Percentiles rank a stretch among this genome's conserved stretches.
Evolutionary conservation across 1,140 invertebrate genomes (phyloP).

Genomic region (Trachymyrmex septentrionalis): DNA sequence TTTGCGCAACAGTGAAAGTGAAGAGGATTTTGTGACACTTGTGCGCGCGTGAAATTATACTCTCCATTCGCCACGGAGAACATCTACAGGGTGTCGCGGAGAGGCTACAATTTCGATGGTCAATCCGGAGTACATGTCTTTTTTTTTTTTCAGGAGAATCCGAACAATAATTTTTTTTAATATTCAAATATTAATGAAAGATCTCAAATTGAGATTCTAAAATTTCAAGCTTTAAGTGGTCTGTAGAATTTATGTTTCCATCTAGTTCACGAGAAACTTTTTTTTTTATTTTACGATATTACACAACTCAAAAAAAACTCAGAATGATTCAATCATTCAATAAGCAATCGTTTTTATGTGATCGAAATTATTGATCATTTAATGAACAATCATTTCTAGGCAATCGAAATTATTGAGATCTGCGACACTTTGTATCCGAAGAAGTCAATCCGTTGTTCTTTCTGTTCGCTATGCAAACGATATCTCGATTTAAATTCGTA

Average conservation of each 20-base stretch:
- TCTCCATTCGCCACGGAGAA: slow-evolving; percentile 14
- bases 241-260: not conserved
- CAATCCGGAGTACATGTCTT: not conserved
- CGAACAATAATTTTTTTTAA: not conserved
- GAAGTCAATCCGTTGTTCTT: not conserved
- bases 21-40: slow-evolving; percentile 80
- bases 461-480: not conserved
- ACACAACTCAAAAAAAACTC: not conserved
- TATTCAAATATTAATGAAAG: not conserved
- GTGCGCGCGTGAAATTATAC: slow-evolving; percentile 64
- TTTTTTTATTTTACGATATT: not conserved
- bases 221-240: slow-evolving; percentile 9
- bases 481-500: slow-evolving; percentile 1
- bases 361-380: not conserved
- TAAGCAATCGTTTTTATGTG: not conserved
- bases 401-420: not conserved
- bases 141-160: not conserved
- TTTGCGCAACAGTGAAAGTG: slow-evolving; percentile 84
- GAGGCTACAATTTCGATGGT: not conserved
- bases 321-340: not conserved
- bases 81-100: slow-evolving; percentile 20
- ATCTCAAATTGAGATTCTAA: not conserved
- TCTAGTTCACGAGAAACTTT: not conserved
- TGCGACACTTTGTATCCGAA: not conserved
- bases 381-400: not conserved